phyloP scores from a whole-genome alignment of 1,140 invertebrate species.

The Brachionus calyciflorus region DNA sequence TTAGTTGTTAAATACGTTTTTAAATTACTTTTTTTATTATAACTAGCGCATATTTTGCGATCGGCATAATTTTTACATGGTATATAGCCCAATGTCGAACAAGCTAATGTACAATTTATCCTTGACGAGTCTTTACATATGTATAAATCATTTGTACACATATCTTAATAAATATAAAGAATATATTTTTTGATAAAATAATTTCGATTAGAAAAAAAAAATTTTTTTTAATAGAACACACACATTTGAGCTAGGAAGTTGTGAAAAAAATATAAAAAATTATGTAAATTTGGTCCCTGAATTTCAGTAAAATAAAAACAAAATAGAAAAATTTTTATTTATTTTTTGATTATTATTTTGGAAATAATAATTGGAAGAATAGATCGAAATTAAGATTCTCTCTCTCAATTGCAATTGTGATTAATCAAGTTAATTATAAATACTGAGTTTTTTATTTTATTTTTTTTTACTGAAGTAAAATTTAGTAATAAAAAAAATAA shows the following conservation, averaged over 20 bases:
- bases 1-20: neutral
- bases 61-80: conserved; percentile 43
- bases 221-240: too few species aligned
- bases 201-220: too few species aligned
- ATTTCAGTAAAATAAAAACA: too few species aligned
- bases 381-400: neutral
- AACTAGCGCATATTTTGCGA: conserved; percentile 13
- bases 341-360: conserved; percentile 12
- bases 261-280: too few species aligned
- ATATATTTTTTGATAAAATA: neutral
- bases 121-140: conserved; percentile 41
- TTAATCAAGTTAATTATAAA: conserved; percentile 42
- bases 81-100: conserved; percentile 43
- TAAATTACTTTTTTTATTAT: conserved; percentile 36
- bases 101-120: conserved; percentile 41
- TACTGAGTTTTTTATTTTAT: too few species aligned
- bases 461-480: too few species aligned
- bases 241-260: too few species aligned
- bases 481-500: neutral
- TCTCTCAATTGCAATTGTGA: conserved; percentile 17
- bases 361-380: too few species aligned
- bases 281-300: too few species aligned
- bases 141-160: conserved; percentile 45
- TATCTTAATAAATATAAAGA: conserved; percentile 34
- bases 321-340: too few species aligned